Evolutionary conservation across 2,888 invertebrate species (phyloP), one percentile per base, ranked within the genome.

Genomic region (Boloria euphrosyne): DNA sequence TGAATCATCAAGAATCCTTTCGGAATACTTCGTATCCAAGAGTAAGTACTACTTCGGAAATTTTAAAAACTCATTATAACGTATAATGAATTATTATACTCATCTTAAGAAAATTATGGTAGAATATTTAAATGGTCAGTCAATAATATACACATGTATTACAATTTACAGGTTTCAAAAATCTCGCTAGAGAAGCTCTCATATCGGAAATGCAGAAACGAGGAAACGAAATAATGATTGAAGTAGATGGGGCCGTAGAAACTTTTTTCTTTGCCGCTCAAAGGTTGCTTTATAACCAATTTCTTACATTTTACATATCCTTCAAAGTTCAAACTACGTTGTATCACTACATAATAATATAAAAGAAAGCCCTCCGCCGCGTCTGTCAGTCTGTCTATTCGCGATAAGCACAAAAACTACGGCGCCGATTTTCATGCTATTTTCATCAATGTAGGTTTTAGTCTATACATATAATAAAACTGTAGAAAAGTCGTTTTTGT

Each of bases 151-250:
- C 5, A n/a, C 13, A 17, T 50, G 47, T 44, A 27, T n/a, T n/a
- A n/a, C n/a, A n/a, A n/a, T 63, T 57, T 22, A n/a, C 65, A 91
- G 91, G 81, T 78, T 88, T 86, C 73, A 83, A 85, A 57, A 71
- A 76, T 0, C 78, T 84, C 0, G 89, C 82, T 0, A 79, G 78
- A 1, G 83, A 84, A 4, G 82, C 76, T 2, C 76, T 90, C 0
- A 86, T 90, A 75, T 79, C 87, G 2, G 90, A 84, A 76, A 89
- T 90, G 89, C 91, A 90, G 67, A 86, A 81, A 58, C 82, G 80
- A 17, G 84, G 87, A 7, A 87, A 89, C 43, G 87, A 90, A 72
- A 82, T 85, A 49, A 74, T 90, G 0, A 76, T 84, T 2, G 86
- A 87, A 65, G 75, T 82, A 0, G 77, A 85, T 62, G 84, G 82